phyloP scores from a whole-genome alignment of 2,113 vertebrate genomes.

The Platanista minor region DNA sequence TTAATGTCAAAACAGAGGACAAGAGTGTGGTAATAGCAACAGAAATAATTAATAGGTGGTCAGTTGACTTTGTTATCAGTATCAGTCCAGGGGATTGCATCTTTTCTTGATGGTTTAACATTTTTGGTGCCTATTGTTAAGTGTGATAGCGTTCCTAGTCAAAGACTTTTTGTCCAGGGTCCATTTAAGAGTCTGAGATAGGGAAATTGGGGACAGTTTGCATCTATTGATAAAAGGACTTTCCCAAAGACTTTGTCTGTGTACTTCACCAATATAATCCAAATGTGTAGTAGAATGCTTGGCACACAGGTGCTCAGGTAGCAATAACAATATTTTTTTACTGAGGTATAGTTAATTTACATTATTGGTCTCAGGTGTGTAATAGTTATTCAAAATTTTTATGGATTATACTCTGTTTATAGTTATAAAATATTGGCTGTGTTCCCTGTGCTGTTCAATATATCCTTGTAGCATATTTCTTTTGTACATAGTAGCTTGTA shows the following conservation, averaged over 20 bases:
- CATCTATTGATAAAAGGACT: neutral
- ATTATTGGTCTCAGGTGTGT: neutral
- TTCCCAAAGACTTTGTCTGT: neutral
- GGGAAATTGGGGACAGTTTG: neutral
- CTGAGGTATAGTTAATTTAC: neutral
- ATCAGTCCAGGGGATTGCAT: neutral
- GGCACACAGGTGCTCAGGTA: neutral
- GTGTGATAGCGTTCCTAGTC: neutral
- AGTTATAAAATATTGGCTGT: neutral
- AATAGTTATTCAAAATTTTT: neutral
- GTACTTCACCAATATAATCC: neutral
- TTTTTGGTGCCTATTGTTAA: neutral
- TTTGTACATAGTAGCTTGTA: neutral
- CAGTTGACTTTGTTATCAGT: neutral
- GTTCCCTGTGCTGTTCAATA: neutral
- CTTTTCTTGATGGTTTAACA: neutral
- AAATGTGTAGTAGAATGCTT: neutral
- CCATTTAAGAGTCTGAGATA: neutral
- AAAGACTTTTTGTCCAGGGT: neutral
- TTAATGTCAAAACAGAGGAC: neutral
- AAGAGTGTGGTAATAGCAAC: neutral
- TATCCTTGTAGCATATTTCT: neutral
- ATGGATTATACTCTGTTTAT: neutral
- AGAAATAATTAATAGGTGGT: neutral
- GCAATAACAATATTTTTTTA: neutral